Base-by-base conservation (phyloP, 2,113 vertebrate species). In the Aldabrachelys gigantea region DNA sequence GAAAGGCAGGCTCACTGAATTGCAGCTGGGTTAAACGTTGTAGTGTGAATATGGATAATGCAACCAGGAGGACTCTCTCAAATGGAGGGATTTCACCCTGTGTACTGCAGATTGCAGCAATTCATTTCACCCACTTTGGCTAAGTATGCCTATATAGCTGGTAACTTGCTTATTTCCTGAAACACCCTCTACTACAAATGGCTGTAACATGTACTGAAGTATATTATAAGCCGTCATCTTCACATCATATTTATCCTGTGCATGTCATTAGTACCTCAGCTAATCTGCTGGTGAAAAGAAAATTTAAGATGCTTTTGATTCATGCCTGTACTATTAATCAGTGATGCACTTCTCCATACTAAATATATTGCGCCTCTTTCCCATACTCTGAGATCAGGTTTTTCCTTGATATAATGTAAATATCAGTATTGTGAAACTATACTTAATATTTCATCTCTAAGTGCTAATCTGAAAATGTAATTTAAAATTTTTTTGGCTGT, bases 231-330 rank as follows among this genome's bases (percentile, higher is more conserved):
- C 80, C 47, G 31, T 41, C 35, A 1, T 8, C 4, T 83, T 24
- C 38, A 27, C 24, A 76, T 47, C 41, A 80, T 52, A 38, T 38
- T 82, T 85, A 89, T 62, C 83, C 10, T 91, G 87, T 79, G 76
- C 1, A 0, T 72, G 22, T 49, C 91, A 91, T 57, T 50, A 14
- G 3, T 89, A 84, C 82, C 56, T 89, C 83, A 88, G 65, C 79
- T 94, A 75, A 57, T 92, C 38, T 92, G 89, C 90, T 85, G 88
- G 80, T 65, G 78, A 84, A 91, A 89, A 25, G 80, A 94, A 25
- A 96, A 94, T 27, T 91, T 91, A 81, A 87, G 91, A 91, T 50
- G 57, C 80, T 79, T 84, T 25, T 88, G 87, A 95, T 81, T 92
- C 87, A 84, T 95, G 38, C 11, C 41, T 78, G 44, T 78, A 78